Evolutionary conservation across 2,888 invertebrate species (phyloP), one percentile per base, ranked within the genome.

Genomic region (Nematopogon swammerdamellus): DNA sequence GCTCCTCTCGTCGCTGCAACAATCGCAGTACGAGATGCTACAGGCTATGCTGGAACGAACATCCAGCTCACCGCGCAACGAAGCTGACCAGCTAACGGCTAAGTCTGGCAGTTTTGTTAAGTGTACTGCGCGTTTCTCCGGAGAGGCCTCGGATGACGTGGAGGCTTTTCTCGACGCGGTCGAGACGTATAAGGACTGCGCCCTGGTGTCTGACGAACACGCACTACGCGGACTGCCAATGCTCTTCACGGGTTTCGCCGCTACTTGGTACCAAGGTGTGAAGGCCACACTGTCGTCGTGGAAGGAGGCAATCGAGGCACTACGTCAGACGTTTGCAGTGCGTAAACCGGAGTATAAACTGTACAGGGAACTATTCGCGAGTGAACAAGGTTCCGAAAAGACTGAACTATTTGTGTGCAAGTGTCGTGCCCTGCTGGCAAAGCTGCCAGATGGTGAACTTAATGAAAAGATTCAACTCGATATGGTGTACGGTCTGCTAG

Each of bases 121-220:
- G 30, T 56, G 56, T 42, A 54, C 56, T 8, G 36, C 55, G 2
- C 51, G 55, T 3, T 57, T 56, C 29, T 48, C 52, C 1, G 11
- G 6, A 8, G 29, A 20, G 10, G 44, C 1, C 18, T 42, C 3
- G 50, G 2, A 52, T 53, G 16, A 51, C n/a, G 19, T 57, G 8
- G 55, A 56, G 18, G 55, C 56, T 0, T 57, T 57, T 44, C 48
- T 57, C 16, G 56, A 55, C 44, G 46, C 49, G 4, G 45, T 49
- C 11, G 44, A 49, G 18, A 42, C 36, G 1, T 55, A 50, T 36
- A 51, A 53, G 14, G 54, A 54, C 6, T 56, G 57, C 36, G 45
- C 53, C 10, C 36, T 19, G 14, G 49, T 57, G 10, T 50, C 18
- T 18, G 57, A 59, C 17, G 53, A 53, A 5, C 50, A 54, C 19